Evolutionary conservation across 2,113 vertebrate species (phyloP).

Genomic region (Tachysurus vachellii): DNA sequence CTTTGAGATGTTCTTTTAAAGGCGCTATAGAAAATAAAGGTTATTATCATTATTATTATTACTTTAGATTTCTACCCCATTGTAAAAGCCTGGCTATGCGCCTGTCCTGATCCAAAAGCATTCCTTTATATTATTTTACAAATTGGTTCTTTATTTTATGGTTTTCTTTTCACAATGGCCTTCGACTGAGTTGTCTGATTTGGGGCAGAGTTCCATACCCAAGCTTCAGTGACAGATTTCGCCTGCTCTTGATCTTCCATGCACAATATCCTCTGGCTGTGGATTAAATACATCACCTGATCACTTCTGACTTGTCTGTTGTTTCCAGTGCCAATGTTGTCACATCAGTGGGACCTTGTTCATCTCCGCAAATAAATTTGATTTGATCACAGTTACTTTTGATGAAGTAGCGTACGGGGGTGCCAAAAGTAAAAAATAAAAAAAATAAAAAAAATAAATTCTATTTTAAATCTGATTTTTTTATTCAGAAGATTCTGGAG

Average conservation of each 20-base stretch:
- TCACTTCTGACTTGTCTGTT: not conserved
- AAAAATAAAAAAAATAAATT: not conserved
- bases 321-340: not conserved
- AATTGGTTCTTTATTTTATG: not conserved
- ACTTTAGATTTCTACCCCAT: not conserved
- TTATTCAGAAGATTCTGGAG: not conserved
- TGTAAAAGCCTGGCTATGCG: not conserved
- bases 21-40: too few species aligned
- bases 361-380: not conserved
- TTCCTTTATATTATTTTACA: not conserved
- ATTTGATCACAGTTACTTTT: not conserved
- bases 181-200: not conserved
- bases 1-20: too few species aligned
- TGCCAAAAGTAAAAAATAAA: not conserved
- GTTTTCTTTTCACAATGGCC: not conserved
- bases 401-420: not conserved
- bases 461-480: not conserved
- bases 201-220: not conserved
- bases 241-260: not conserved
- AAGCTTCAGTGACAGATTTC: not conserved
- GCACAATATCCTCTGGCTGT: not conserved
- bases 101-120: not conserved
- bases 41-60: too few species aligned
- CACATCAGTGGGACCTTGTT: not conserved
- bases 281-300: not conserved